Percentiles rank a stretch among this genome's conserved stretches.
Evolutionary conservation across 2,113 vertebrate species (phyloP).

Genomic region (Salvelinus sp.): DNA sequence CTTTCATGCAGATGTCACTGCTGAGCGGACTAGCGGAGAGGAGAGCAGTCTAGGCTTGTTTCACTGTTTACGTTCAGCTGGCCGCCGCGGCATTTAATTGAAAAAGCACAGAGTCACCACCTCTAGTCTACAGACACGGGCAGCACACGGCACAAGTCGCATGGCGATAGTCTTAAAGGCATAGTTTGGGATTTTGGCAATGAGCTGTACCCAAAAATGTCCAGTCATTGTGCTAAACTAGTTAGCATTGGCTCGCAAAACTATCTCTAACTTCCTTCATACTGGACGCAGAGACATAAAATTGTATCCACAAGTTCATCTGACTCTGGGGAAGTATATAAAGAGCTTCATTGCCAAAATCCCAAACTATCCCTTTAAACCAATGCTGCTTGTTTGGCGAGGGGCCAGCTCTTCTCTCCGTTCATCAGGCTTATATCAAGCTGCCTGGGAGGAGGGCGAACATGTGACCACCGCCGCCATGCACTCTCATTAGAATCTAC

Average conservation of each 20-base stretch:
- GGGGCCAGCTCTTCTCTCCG: not conserved
- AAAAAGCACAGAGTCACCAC: not conserved
- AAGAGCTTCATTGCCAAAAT: no score
- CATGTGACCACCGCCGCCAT: conserved; percentile 2
- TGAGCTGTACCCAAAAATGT: no score
- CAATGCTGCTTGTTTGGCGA: not conserved
- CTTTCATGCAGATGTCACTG: conserved; percentile 21
- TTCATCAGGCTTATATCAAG: not conserved
- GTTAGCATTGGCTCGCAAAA: no score
- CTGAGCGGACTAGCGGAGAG: conserved; percentile 3
- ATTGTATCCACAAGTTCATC: no score
- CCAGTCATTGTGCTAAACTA: no score
- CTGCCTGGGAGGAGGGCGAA: not conserved
- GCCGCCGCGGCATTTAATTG: not conserved
- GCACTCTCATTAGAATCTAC: not conserved
- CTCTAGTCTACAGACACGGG: not conserved
- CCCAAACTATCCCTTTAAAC: no score
- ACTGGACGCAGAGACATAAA: no score
- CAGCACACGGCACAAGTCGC: not conserved
- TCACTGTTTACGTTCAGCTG: conserved; percentile 25
- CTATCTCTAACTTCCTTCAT: no score
- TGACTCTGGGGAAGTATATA: no score
- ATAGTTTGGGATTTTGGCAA: no score
- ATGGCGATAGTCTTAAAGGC: not conserved
- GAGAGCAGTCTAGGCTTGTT: not conserved